A percentile compares a stretch with the other conserved stretches of the same genome.
These are phyloP conservation scores for Panonychus citri DNA, from an alignment of 1,140 invertebrate species.

Conservation along the genomic window DNA sequence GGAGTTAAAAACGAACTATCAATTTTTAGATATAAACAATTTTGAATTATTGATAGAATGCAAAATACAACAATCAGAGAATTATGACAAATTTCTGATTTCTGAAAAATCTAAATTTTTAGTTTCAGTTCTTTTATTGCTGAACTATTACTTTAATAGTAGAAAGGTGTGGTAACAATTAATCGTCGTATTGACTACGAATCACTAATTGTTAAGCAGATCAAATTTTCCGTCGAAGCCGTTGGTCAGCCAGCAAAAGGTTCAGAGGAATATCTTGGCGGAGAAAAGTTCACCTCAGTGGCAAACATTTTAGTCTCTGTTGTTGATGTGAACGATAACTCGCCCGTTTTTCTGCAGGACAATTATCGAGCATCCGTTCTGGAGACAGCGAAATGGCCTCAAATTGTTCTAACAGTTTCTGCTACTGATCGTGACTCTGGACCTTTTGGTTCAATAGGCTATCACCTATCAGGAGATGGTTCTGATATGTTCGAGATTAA, in stretches of 20 bases:
- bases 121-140: too few relatives aligned
- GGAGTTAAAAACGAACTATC: too few relatives aligned
- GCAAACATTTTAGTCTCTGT: conserved; percentile 43
- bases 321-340: conserved; percentile 67
- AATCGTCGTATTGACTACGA: conserved; percentile 51
- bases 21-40: too few relatives aligned
- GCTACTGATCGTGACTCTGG: conserved; percentile 35
- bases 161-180: conserved; percentile 30
- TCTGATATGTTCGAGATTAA: conserved; percentile 32
- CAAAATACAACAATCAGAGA: too few relatives aligned
- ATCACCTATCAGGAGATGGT: conserved; percentile 26
- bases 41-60: too few relatives aligned
- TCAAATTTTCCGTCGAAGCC: conserved; percentile 44
- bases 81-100: too few relatives aligned
- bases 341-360: conserved; percentile 38
- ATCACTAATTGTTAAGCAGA: conserved; percentile 24
- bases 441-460: conserved; percentile 10
- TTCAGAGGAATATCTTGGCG: conserved; percentile 21
- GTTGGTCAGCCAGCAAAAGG: conserved; percentile 15
- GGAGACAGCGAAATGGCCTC: conserved; percentile 41
- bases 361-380: conserved; percentile 26
- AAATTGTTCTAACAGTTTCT: conserved; percentile 38
- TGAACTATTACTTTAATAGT: too few relatives aligned
- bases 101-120: too few relatives aligned
- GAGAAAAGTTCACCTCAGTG: conserved; percentile 29